Percentiles rank a stretch among this genome's conserved stretches.
Evolutionary conservation across 1,140 invertebrate genomes (phyloP).

Genomic region (Phortica variegata): DNA sequence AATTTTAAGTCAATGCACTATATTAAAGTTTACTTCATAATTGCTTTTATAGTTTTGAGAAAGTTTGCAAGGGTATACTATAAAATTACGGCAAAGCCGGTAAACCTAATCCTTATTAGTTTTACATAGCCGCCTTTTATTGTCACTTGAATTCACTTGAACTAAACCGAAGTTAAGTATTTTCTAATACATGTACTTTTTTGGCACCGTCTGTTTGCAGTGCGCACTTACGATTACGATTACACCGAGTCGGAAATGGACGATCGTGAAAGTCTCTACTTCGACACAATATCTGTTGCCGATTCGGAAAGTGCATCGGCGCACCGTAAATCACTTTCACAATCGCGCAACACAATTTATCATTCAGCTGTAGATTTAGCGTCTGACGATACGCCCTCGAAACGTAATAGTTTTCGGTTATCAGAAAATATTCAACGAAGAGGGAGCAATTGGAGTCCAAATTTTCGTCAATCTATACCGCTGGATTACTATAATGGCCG

Average conservation of each 20-base stretch:
- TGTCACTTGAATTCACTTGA: too few species aligned
- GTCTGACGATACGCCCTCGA: constrained; percentile 29
- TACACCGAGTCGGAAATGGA: constrained; percentile 56
- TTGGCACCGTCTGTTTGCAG: too few species aligned
- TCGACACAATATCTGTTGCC: constrained; percentile 53
- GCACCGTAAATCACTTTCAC: constrained; percentile 51
- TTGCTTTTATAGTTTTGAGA: too few species aligned
- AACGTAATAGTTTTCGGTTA: constrained; percentile 29
- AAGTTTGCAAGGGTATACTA: too few species aligned
- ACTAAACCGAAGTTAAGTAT: too few species aligned
- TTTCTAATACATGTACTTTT: too few species aligned
- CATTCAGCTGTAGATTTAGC: constrained; percentile 52
- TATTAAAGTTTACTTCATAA: too few species aligned
- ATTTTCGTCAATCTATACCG: constrained; percentile 46
- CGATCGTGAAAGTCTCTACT: constrained; percentile 53
- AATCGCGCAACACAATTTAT: constrained; percentile 54
- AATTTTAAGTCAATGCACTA: too few species aligned
- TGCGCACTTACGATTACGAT: constrained; percentile 53
- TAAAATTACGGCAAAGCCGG: too few species aligned
- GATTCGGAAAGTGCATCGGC: constrained; percentile 50
- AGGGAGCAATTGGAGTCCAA: constrained; percentile 47
- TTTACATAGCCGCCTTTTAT: too few species aligned
- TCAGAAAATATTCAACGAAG: constrained; percentile 12
- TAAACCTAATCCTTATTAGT: too few species aligned
- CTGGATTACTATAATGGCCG: constrained; percentile 40